phyloP scores from a whole-genome alignment of 2,888 invertebrate genomes.

The Atherix ibis region DNA sequence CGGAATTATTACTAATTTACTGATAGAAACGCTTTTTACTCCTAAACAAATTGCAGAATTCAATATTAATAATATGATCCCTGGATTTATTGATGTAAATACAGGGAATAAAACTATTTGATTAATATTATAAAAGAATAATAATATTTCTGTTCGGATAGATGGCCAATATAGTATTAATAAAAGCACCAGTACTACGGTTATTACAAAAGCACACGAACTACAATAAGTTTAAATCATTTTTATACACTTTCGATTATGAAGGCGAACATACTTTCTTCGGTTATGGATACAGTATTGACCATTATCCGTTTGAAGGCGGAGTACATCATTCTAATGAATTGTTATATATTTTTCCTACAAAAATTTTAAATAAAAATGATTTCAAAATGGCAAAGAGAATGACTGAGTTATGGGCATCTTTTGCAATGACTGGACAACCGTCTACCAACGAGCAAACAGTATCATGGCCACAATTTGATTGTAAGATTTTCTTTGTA shows the following conservation, averaged over 20 bases:
- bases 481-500: conserved; percentile 6
- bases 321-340: background rate
- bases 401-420: background rate
- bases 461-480: conserved; percentile 14
- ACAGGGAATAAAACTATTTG: background rate
- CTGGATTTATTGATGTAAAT: conserved; percentile 36
- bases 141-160: no score
- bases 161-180: no score
- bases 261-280: background rate
- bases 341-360: background rate
- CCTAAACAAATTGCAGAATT: conserved; percentile 23
- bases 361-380: background rate
- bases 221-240: conserved; percentile 17
- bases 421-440: conserved; percentile 1
- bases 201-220: conserved; percentile 22
- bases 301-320: background rate
- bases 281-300: background rate
- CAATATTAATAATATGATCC: conserved; percentile 30
- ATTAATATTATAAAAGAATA: background rate
- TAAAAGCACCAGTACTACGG: conserved; percentile 34
- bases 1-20: conserved; percentile 23
- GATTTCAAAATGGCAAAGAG: background rate
- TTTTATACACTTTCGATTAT: background rate
- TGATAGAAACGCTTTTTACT: conserved; percentile 31
- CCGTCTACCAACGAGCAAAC: conserved; percentile 18